phyloP scores from a whole-genome alignment of 2,113 vertebrate genomes.

The Colinus virginianus region DNA sequence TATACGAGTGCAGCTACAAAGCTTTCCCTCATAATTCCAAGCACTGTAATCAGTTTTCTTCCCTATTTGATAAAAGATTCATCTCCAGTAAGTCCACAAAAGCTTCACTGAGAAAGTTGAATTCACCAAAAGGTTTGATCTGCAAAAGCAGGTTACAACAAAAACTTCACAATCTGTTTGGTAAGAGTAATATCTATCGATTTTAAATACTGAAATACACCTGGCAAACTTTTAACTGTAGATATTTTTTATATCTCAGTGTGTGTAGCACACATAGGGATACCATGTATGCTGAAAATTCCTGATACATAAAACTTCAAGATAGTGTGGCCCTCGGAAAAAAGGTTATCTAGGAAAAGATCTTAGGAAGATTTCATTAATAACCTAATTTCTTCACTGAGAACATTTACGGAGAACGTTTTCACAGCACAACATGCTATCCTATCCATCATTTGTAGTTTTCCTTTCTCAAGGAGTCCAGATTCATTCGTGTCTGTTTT shows the following conservation, averaged over 20 bases:
- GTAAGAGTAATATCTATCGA: neutral
- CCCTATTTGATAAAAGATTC: neutral
- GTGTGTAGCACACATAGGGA: neutral
- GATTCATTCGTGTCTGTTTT: neutral
- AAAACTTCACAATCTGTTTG: neutral
- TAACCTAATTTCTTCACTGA: neutral
- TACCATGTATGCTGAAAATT: neutral
- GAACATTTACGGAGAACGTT: rapidly evolving
- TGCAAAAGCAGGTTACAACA: neutral
- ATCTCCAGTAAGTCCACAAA: neutral
- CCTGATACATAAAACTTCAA: neutral
- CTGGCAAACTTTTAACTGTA: neutral
- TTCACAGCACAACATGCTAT: neutral
- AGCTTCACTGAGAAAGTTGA: neutral
- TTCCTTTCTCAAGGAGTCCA: neutral
- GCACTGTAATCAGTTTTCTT: neutral
- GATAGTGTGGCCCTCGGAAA: neutral
- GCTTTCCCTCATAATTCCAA: neutral
- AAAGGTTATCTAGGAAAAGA: neutral
- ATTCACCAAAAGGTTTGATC: neutral
- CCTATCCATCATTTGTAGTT: neutral
- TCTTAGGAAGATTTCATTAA: neutral
- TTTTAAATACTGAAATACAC: neutral
- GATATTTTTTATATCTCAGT: rapidly evolving
- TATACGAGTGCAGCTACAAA: neutral